Evolutionary conservation across 2,113 vertebrate species (phyloP).

Genomic region (Cricetomys ansorgei): DNA sequence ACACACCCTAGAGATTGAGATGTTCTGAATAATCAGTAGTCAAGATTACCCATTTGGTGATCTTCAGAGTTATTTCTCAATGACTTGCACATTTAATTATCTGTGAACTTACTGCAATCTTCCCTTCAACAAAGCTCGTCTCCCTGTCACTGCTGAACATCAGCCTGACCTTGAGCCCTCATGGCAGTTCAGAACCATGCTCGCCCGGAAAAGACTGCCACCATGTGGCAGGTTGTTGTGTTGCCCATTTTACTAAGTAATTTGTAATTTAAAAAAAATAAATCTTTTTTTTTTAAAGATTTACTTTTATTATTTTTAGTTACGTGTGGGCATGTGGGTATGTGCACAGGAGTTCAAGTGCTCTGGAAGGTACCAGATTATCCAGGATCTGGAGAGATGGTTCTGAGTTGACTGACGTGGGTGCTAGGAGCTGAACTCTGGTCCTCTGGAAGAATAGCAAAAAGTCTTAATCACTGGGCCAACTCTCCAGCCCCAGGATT

Average conservation of each 20-base stretch:
- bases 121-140: not conserved
- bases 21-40: not conserved
- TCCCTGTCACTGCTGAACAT: not conserved
- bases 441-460: not conserved
- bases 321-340: not conserved
- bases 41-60: not conserved
- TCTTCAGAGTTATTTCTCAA: conserved; percentile 25
- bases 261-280: not conserved
- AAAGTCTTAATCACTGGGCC: not conserved
- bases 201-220: conserved; percentile 61
- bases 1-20: not conserved
- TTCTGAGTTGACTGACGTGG: not conserved
- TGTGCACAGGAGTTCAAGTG: not conserved
- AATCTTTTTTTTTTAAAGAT: too few species aligned
- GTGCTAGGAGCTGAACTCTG: not conserved
- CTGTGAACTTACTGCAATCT: not conserved
- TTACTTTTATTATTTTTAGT: not conserved
- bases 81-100: not conserved
- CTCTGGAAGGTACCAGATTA: not conserved
- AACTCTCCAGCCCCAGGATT: not conserved
- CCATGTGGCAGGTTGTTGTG: conserved; percentile 36
- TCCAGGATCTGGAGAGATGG: not conserved
- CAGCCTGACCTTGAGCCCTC: not conserved
- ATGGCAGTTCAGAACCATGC: not conserved
- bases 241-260: not conserved